Conservation (phyloP, 92 coral and sea anemone genomes). For the Umimayanthus kanabou region DNA sequence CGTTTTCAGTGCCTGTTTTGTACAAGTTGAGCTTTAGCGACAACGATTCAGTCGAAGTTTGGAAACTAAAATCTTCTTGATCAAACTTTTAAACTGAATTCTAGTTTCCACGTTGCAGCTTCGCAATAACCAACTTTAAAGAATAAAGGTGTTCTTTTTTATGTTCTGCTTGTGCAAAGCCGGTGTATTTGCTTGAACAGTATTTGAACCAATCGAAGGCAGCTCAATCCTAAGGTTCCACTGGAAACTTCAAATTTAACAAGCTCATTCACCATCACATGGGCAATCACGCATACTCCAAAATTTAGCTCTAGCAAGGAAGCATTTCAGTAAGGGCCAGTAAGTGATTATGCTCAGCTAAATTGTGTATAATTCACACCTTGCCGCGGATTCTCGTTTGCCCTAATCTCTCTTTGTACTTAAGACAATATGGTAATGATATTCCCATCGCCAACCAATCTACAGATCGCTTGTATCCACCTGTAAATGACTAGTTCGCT, state of each 20-base stretch:
- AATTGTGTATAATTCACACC: neutral
- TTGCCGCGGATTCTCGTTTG: neutral
- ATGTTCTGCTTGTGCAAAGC: neutral
- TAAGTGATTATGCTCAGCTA: neutral
- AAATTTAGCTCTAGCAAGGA: too few species aligned
- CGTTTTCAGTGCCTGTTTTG: neutral
- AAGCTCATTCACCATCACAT: neutral
- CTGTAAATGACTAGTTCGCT: neutral
- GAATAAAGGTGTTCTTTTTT: neutral
- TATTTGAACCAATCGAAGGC: neutral
- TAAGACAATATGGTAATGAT: constrained; percentile 15
- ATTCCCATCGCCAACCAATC: constrained; percentile 8
- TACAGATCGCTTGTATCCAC: neutral
- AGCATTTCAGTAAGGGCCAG: neutral
- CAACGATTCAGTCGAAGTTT: neutral
- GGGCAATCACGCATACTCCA: too few species aligned
- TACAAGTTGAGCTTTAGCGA: neutral
- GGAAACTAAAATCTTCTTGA: neutral
- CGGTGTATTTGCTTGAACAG: neutral
- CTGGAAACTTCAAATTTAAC: too few species aligned
- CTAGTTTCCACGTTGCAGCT: neutral
- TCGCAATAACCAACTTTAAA: neutral
- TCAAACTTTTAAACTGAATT: neutral
- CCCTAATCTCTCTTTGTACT: neutral
- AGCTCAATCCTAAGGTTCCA: neutral